Conservation (phyloP, 2,888 invertebrate genomes). For the Muscina levida region DNA sequence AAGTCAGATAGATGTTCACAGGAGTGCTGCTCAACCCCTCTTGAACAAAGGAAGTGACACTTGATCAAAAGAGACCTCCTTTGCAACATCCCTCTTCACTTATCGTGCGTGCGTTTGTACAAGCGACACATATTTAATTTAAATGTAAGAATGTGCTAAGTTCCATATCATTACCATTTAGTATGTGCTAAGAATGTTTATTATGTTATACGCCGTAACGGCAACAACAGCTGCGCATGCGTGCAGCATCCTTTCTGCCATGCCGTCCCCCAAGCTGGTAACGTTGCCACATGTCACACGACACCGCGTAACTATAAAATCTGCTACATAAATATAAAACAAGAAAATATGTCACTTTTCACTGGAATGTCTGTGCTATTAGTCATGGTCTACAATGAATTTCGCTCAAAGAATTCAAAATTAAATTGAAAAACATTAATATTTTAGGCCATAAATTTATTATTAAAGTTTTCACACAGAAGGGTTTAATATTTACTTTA, state of each 20-base stretch:
- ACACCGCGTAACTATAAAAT: neutral
- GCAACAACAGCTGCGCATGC: constrained; percentile 29
- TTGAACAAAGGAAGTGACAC: constrained; percentile 24
- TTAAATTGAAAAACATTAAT: too few relatives aligned
- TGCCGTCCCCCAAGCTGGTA: neutral
- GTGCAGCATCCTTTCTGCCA: neutral
- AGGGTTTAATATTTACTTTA: too few relatives aligned
- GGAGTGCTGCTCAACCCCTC: neutral
- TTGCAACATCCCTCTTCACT: neutral
- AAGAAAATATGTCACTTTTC: constrained; percentile 9
- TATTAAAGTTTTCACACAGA: too few relatives aligned
- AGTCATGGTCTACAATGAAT: constrained; percentile 32
- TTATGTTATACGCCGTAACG: neutral
- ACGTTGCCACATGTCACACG: constrained; percentile 3
- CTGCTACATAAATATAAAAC: neutral
- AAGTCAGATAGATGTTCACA: neutral
- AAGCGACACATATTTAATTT: neutral
- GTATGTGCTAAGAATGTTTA: constrained; percentile 40
- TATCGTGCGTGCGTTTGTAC: neutral
- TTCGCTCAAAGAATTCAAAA: too few relatives aligned
- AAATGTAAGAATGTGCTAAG: neutral
- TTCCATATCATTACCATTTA: constrained; percentile 34
- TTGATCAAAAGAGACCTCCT: constrained; percentile 33
- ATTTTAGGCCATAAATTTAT: too few relatives aligned
- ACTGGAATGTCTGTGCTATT: neutral